phyloP scores from a whole-genome alignment of 2,888 invertebrate species.

The Nineta flava region DNA sequence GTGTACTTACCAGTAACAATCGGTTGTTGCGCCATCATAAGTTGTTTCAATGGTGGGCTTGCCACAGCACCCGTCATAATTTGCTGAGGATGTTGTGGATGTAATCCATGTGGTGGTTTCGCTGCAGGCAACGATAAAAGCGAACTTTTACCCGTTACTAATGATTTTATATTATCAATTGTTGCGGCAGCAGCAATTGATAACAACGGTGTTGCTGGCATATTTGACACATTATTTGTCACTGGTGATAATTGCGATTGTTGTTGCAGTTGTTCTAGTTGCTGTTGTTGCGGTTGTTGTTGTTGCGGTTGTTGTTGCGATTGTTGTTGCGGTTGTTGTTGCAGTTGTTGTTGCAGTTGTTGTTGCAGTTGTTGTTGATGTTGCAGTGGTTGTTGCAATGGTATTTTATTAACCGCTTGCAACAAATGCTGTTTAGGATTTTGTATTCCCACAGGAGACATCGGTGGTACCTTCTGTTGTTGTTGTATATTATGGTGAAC shows the following conservation, averaged over 20 bases:
- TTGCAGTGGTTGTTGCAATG: constrained; percentile 11
- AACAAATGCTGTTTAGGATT: constrained; percentile 28
- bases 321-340: too few relatives aligned
- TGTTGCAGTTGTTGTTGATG: constrained; percentile 10
- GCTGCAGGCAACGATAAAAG: constrained; percentile 13
- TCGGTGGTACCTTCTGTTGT: neutral
- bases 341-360: constrained; percentile 6
- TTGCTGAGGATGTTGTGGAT: constrained; percentile 23
- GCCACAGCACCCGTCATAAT: constrained; percentile 35
- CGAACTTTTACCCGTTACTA: constrained; percentile 22
- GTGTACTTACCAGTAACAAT: constrained; percentile 22
- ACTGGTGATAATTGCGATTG: too few relatives aligned
- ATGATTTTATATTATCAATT: constrained; percentile 16
- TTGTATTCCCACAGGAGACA: constrained; percentile 6
- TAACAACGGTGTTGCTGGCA: too few relatives aligned
- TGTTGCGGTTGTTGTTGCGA: constrained; percentile 11
- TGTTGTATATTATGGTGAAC: neutral
- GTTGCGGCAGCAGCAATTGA: too few relatives aligned
- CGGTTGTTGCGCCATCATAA: constrained; percentile 28
- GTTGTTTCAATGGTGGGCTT: constrained; percentile 36
- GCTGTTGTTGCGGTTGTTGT: constrained; percentile 11
- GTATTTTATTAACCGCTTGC: constrained; percentile 22
- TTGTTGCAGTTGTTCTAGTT: constrained; percentile 1
- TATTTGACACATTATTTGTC: too few relatives aligned
- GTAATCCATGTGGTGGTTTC: constrained; percentile 14